Evolutionary conservation across 2,888 invertebrate genomes (phyloP).

Genomic region (Anoplius nigerrimus): DNA sequence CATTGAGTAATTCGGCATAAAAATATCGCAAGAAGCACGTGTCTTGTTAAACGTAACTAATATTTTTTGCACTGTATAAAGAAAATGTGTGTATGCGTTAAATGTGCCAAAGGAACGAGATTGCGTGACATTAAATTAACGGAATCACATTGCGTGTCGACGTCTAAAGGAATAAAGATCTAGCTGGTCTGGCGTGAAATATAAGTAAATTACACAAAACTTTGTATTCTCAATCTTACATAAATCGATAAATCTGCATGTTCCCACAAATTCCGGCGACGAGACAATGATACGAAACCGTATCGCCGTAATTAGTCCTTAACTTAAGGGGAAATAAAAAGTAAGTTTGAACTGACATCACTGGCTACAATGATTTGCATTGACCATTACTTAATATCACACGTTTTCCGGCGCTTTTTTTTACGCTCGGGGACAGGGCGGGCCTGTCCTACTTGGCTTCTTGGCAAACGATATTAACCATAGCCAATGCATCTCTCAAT

Average conservation of each 20-base stretch:
- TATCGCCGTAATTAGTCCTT: too few species aligned
- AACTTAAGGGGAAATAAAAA: conserved; percentile 11
- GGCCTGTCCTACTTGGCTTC: conserved; percentile 11
- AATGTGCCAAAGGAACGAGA: too few species aligned
- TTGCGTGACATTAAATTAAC: conserved; percentile 6
- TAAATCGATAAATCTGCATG: conserved; percentile 19
- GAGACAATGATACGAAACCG: too few species aligned
- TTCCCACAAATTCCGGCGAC: conserved; percentile 14
- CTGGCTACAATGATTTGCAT: conserved; percentile 35
- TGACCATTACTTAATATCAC: conserved; percentile 50
- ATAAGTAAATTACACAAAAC: conserved; percentile 34
- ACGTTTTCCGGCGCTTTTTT: conserved; percentile 34
- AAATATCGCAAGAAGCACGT: not conserved
- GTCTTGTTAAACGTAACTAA: not conserved
- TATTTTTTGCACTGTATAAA: not conserved
- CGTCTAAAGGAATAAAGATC: conserved; percentile 26
- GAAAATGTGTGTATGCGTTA: too few species aligned
- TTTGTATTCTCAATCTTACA: conserved; percentile 39
- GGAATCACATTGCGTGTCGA: conserved; percentile 5
- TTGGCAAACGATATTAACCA: conserved; percentile 43
- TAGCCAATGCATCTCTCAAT: conserved; percentile 36
- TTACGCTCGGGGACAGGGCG: conserved; percentile 9
- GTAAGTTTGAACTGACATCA: conserved; percentile 34
- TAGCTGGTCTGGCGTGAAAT: conserved; percentile 20
- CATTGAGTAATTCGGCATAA: not conserved